phyloP scores from a whole-genome alignment of 2,888 invertebrate species.

The Chydorus sphaericus region DNA sequence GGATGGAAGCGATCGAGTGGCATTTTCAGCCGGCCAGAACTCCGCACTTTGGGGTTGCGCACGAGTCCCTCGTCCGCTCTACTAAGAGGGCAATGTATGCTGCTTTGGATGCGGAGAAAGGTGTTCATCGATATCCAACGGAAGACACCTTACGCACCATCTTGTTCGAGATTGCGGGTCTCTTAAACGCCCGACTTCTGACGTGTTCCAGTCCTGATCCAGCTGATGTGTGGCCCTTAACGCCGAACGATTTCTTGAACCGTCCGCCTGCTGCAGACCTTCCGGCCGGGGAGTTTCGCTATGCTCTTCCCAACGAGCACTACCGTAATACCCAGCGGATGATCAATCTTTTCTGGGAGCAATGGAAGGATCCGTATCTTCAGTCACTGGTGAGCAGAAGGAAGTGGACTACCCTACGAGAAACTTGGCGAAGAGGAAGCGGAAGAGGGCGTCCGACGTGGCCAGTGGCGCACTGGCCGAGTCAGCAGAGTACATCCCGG shows the following conservation, averaged over 20 bases:
- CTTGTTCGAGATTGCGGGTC: no score
- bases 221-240: not conserved
- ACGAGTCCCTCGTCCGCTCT: constrained; percentile 8
- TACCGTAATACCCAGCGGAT: not conserved
- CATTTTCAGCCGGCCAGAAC: constrained; percentile 4
- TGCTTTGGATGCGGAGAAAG: no score
- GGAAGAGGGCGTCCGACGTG: not conserved
- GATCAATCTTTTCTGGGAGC: not conserved
- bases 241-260: not conserved
- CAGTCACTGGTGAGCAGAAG: not conserved
- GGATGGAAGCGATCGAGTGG: not conserved
- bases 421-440: not conserved
- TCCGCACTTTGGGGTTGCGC: constrained; percentile 7
- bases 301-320: not conserved
- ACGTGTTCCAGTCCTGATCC: no score
- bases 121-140: no score
- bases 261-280: not conserved
- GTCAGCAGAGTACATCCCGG: not conserved
- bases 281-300: not conserved
- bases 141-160: no score
- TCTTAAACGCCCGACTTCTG: no score
- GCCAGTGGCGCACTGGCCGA: not conserved
- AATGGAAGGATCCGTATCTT: not conserved
- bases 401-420: not conserved
- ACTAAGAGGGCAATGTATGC: constrained; percentile 3